Evolutionary conservation across 2,113 vertebrate species (phyloP).

Genomic region (Steatornis caripensis): DNA sequence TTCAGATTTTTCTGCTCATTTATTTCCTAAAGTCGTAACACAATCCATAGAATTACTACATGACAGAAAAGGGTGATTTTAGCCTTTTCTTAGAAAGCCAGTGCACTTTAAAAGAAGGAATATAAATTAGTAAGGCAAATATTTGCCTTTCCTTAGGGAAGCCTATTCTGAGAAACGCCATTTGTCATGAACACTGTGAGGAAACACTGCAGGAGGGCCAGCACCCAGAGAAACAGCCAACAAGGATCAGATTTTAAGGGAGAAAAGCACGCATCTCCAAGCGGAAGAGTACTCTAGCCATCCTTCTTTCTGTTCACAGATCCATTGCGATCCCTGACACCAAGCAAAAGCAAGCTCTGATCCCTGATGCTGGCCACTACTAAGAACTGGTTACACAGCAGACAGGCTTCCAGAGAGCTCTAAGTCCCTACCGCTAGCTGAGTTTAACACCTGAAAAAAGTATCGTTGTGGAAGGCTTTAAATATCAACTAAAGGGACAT

Average conservation of each 20-base stretch:
- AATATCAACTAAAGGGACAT: neutral
- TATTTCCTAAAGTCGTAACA: neutral
- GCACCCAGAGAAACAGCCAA: neutral
- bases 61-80: neutral
- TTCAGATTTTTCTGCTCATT: neutral
- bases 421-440: neutral
- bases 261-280: neutral
- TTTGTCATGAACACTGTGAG: neutral
- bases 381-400: neutral
- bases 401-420: neutral
- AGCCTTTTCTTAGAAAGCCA: neutral
- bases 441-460: neutral
- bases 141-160: neutral
- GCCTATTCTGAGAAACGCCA: neutral
- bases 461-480: accelerated
- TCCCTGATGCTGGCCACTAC: neutral
- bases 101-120: neutral
- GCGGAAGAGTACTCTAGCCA: neutral
- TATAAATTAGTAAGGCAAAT: neutral
- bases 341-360: neutral
- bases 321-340: accelerated
- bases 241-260: neutral
- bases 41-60: neutral
- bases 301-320: neutral
- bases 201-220: neutral